A percentile compares a stretch with the other conserved stretches of the same genome.
phyloP scores from a whole-genome alignment of 2,797 vertebrate species.

The Telmatherina bonti region DNA sequence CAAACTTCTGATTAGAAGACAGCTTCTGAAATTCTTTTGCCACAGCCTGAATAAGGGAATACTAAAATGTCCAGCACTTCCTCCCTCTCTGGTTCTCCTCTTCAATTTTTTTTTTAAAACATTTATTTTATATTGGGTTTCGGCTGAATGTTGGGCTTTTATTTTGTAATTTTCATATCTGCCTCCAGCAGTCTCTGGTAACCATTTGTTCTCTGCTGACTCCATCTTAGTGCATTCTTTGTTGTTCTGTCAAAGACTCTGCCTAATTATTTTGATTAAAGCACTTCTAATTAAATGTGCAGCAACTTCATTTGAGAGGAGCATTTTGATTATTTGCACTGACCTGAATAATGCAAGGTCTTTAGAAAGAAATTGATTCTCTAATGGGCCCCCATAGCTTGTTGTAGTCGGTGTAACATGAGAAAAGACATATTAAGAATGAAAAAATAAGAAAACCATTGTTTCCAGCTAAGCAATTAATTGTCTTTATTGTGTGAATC shows the following conservation, averaged over 20 bases:
- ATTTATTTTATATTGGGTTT: conserved; percentile 9
- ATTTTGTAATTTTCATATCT: conserved; percentile 25
- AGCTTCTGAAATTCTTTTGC: background rate
- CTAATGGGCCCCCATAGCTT: conserved; percentile 12
- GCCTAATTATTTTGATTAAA: conserved; percentile 56
- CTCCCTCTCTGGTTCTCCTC: background rate
- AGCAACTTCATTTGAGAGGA: conserved; percentile 29
- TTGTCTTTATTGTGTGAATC: conserved; percentile 8
- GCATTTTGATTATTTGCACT: conserved; percentile 49
- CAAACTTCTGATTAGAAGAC: background rate
- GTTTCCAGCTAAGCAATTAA: conserved; percentile 17
- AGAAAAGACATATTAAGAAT: conserved; percentile 7
- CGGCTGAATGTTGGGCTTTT: conserved; percentile 15
- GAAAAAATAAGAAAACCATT: conserved; percentile 1
- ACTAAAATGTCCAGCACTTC: background rate
- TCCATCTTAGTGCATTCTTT: conserved; percentile 41
- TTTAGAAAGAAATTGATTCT: conserved; percentile 43
- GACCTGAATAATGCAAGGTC: conserved; percentile 44
- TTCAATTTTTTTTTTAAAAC: background rate
- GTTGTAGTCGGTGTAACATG: conserved; percentile 32
- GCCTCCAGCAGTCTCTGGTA: background rate
- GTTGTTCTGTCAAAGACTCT: conserved; percentile 35
- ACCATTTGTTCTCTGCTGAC: conserved; percentile 29
- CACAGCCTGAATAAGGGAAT: background rate
- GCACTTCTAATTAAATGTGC: conserved; percentile 41